These are phyloP conservation scores for Trichonephila inaurata DNA, from an alignment of 1,140 invertebrate genomes.

Conservation along the genomic window DNA sequence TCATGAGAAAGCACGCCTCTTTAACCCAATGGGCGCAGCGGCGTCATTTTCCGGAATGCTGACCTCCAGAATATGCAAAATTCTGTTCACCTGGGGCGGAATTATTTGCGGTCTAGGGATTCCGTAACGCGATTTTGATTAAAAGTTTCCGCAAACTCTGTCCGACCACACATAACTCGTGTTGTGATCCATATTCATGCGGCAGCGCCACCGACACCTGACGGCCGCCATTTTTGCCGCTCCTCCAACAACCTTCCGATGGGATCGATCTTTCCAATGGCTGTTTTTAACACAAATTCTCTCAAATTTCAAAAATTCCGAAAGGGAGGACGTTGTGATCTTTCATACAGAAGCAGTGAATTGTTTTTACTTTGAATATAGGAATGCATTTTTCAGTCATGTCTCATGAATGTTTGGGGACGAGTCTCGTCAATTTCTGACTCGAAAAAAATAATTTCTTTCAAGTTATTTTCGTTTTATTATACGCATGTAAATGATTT, in stretches of 20 bases:
- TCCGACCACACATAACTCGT: background rate
- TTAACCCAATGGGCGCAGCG: background rate
- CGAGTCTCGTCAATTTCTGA: too few relatives aligned
- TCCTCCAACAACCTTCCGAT: background rate
- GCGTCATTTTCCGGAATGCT: constrained; percentile 2
- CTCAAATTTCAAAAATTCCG: too few relatives aligned
- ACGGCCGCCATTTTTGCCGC: background rate
- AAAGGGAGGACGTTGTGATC: too few relatives aligned
- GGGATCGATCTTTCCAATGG: background rate
- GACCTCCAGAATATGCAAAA: constrained; percentile 56
- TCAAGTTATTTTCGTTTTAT: too few relatives aligned
- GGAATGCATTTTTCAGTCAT: too few relatives aligned
- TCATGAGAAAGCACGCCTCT: too few relatives aligned
- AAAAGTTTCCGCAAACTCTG: constrained; percentile 40
- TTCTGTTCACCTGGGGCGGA: constrained; percentile 10
- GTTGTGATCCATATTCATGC: constrained; percentile 49
- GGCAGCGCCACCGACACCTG: background rate
- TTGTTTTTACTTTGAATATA: too few relatives aligned
- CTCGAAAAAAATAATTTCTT: too few relatives aligned
- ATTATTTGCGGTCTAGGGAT: background rate
- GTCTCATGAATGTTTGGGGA: too few relatives aligned
- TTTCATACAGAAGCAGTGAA: too few relatives aligned
- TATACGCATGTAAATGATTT: too few relatives aligned
- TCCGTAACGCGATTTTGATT: constrained; percentile 55
- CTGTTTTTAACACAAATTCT: too few relatives aligned